Percentiles rank a stretch among this genome's conserved stretches.
phyloP scores from a whole-genome alignment of 2,113 vertebrate species.

The Elephantulus edwardii region DNA sequence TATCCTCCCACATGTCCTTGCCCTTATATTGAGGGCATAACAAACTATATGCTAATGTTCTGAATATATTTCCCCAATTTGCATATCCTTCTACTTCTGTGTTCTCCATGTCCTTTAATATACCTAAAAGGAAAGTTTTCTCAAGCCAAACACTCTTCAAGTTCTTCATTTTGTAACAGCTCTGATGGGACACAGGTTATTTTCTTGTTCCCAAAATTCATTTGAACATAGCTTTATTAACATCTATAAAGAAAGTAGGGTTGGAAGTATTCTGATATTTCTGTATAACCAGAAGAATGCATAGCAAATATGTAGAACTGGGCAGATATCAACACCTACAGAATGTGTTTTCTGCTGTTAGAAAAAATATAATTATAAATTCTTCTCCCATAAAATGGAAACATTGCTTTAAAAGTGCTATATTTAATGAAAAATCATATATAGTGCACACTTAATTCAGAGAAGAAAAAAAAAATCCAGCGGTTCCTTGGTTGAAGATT shows the following conservation, averaged over 20 bases:
- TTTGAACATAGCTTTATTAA: slow-evolving; percentile 1
- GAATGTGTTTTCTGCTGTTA: slow-evolving; percentile 35
- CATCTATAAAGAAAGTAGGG: slow-evolving; percentile 18
- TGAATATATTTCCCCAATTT: too few species aligned
- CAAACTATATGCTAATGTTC: too few species aligned
- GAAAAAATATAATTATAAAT: slow-evolving; percentile 61
- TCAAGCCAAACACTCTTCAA: neutral
- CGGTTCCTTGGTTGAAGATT: too few species aligned
- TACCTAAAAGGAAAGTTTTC: neutral
- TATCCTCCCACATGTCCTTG: neutral
- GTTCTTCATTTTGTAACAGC: neutral
- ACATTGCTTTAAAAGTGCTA: slow-evolving; percentile 34
- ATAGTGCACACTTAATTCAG: neutral
- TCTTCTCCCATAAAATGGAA: slow-evolving; percentile 31
- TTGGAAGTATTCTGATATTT: slow-evolving; percentile 28
- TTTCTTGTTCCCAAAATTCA: neutral
- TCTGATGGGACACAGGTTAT: neutral
- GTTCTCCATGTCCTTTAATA: neutral
- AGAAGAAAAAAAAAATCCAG: neutral
- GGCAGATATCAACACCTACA: neutral
- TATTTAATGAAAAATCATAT: slow-evolving; percentile 25
- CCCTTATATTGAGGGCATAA: neutral
- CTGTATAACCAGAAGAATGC: neutral
- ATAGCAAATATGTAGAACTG: neutral
- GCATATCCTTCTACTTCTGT: too few species aligned